These are phyloP conservation scores for Subacronicta megacephala DNA, from an alignment of 2,888 invertebrate genomes.

Conservation along the genomic window DNA sequence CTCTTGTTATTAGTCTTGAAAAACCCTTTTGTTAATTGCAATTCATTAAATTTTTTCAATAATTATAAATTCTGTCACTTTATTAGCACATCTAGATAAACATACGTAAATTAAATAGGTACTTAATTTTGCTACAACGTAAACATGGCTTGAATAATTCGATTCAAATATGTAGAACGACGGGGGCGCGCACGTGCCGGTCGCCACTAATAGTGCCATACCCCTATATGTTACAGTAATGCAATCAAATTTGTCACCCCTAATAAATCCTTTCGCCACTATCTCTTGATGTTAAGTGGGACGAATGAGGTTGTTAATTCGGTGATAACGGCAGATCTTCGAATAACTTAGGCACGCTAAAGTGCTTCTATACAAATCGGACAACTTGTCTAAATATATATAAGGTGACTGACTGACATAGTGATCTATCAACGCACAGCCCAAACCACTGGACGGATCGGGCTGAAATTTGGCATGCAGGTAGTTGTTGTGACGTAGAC, in stretches of 20 bases:
- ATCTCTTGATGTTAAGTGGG: constrained; percentile 56
- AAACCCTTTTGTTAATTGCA: no score
- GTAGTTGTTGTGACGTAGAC: no score
- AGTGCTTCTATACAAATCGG: neutral
- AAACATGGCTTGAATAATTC: constrained; percentile 48
- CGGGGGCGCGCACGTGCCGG: constrained; percentile 54
- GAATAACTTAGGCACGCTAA: constrained; percentile 8
- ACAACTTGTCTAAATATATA: no score
- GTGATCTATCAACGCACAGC: no score
- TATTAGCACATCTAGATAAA: no score
- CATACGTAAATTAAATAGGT: constrained; percentile 7
- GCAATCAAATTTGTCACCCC: constrained; percentile 73
- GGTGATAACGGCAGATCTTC: constrained; percentile 29
- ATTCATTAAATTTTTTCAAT: no score
- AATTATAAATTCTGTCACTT: no score
- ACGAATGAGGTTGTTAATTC: constrained; percentile 58
- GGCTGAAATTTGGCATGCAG: no score
- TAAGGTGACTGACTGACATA: no score
- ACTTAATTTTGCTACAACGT: constrained; percentile 14
- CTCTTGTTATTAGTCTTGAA: no score
- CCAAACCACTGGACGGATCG: no score
- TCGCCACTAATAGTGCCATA: constrained; percentile 42
- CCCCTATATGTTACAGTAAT: constrained; percentile 73
- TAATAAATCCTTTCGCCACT: constrained; percentile 68
- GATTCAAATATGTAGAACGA: constrained; percentile 37